Evolutionary conservation across 2,888 invertebrate species (phyloP), one percentile per base, ranked within the genome.

Genomic region (Apotomis capreana): DNA sequence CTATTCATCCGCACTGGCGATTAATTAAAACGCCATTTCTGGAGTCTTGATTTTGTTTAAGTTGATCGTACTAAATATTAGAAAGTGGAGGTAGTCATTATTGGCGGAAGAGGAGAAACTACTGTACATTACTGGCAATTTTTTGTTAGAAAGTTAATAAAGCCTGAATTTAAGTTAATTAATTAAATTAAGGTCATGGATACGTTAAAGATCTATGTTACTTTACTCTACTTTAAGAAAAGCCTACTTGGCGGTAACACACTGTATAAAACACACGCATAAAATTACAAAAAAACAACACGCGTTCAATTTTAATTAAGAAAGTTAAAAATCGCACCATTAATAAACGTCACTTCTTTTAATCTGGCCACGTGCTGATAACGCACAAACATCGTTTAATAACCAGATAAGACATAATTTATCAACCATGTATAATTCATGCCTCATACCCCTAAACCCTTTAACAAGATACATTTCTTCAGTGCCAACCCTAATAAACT

Each of bases 401-500:
- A 68, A 68, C 71, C 15, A 72, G 72, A 72, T 72, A 72, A 72
- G 72, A 72, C 58, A 44, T 63, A 68, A 68, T 72, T 68, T 68
- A 72, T 72, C 72, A 72, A 15, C 44, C 15, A 59, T 55, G 55
- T n/a, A 55, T 59, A 63, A 65, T 65, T 59, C 68, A 59, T 49
- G 40, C 15, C 61, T 68, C 15, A 54, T 60, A 57, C 68, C 58
- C 72, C 72, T 68, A 68, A 68, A 72, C 71, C 71, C 71, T 72
- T 68, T 68, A 26, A 51, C 72, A 68, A 72, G 63, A 72, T 71
- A 61, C 57, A 57, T 36, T 68, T 68, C 72, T 72, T 72, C 68
- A 59, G 15, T 40, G 67, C 49, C 61, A 62, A 71, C 71, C 67
- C 72, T 58, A 68, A 61, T 44, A 60, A 67, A 67, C 44, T 36